Percentiles rank a stretch among this genome's conserved stretches.
Evolutionary conservation across 2,888 invertebrate species (phyloP).

Genomic region (Ochropleura leucogaster): DNA sequence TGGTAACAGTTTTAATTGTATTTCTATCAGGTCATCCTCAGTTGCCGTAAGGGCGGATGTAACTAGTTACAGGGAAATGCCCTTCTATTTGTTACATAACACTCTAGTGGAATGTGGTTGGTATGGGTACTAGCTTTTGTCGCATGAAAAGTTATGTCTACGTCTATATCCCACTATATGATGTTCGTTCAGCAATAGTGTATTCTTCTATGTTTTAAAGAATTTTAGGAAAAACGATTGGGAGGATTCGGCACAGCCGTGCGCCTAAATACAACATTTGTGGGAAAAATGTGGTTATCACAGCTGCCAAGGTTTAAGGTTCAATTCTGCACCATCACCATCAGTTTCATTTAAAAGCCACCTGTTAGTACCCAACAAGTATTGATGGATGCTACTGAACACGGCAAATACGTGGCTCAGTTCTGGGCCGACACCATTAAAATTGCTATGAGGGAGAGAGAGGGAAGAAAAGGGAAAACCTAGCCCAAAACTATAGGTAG

Average conservation of each 20-base stretch:
- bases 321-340: too few species aligned
- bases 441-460: too few species aligned
- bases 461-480: too few species aligned
- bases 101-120: neutral
- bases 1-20: neutral
- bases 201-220: neutral
- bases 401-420: too few species aligned
- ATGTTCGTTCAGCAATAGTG: neutral
- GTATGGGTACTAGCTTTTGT: neutral
- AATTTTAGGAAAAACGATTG: neutral
- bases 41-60: neutral
- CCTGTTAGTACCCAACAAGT: too few species aligned
- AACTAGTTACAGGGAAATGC: neutral
- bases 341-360: too few species aligned
- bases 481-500: too few species aligned
- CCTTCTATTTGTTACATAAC: neutral
- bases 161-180: neutral
- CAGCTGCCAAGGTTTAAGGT: too few species aligned
- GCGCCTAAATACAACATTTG: neutral
- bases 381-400: too few species aligned
- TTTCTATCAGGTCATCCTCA: neutral
- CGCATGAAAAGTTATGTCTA: neutral
- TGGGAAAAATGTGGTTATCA: too few species aligned
- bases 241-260: neutral
- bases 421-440: too few species aligned